These are phyloP conservation scores for Ianthella basta DNA, from an alignment of 37 sponge, comb jelly and placozoan genomes.

Conservation along the genomic window DNA sequence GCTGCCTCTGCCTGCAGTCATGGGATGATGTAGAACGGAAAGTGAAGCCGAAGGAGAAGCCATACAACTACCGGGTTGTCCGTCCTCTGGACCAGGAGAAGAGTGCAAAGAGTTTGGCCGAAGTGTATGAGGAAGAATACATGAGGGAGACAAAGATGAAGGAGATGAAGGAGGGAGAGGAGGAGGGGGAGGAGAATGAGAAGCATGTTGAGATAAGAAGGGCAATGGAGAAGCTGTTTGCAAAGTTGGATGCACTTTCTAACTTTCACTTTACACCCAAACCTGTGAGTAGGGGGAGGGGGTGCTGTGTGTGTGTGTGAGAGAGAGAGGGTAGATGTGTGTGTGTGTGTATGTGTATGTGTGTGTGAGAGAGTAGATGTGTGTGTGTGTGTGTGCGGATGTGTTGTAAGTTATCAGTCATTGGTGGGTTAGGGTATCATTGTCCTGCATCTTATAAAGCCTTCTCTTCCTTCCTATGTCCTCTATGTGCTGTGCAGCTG, in stretches of 20 bases:
- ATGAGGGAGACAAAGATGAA: conserved; percentile 70
- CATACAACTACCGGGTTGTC: conserved; percentile 77
- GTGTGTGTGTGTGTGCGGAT: conserved; percentile 28
- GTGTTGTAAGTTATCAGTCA: conserved; percentile 13
- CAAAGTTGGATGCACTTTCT: conserved; percentile 93
- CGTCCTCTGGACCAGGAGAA: conserved; percentile 91
- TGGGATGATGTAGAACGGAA: conserved; percentile 97
- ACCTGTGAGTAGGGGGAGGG: conserved; percentile 56
- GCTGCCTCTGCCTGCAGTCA: conserved; percentile 41
- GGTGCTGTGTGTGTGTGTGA: neutral
- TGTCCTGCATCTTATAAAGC: too few species aligned
- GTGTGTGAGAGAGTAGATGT: neutral
- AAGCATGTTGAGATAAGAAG: conserved; percentile 66
- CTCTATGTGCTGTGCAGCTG: too few species aligned
- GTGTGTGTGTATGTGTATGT: neutral
- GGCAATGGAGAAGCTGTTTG: conserved; percentile 80
- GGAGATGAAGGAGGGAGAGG: neutral
- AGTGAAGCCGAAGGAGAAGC: conserved; percentile 89
- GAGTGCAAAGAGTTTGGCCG: conserved; percentile 88
- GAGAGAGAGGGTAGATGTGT: neutral
- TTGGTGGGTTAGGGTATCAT: too few species aligned
- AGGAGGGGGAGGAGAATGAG: conserved; percentile 52
- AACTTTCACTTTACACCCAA: conserved; percentile 97
- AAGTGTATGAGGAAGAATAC: conserved; percentile 97
- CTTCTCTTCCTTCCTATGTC: too few species aligned